Evolutionary conservation across 2,113 vertebrate genomes (phyloP).

Genomic region (Macheiramphus alcinus): DNA sequence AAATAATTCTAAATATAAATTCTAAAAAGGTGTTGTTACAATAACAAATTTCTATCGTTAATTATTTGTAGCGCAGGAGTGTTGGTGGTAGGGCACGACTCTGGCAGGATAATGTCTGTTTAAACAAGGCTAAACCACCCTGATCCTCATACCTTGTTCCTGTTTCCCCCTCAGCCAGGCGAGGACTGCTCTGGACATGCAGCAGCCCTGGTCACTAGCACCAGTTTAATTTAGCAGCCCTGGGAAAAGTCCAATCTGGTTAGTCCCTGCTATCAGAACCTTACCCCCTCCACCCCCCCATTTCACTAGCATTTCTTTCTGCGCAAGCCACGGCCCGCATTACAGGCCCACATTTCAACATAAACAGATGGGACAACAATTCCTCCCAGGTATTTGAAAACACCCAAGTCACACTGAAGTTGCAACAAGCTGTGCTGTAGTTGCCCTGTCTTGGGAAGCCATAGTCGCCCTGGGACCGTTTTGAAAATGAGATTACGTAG

Average conservation of each 20-base stretch:
- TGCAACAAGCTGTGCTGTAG: not conserved
- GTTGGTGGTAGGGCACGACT: not conserved
- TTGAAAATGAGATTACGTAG: not conserved
- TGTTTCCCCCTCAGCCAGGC: not conserved
- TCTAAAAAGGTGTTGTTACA: not conserved
- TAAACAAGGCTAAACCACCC: not conserved
- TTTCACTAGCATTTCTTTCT: not conserved
- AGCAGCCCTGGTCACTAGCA: not conserved
- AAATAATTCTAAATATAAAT: not conserved
- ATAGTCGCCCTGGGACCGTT: fast-evolving
- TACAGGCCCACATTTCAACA: not conserved
- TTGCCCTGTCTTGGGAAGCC: not conserved
- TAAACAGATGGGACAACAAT: not conserved
- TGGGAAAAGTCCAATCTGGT: not conserved
- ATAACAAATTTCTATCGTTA: not conserved
- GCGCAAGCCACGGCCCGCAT: fast-evolving
- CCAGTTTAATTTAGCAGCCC: not conserved
- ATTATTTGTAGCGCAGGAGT: not conserved
- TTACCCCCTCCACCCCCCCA: no score
- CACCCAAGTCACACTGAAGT: not conserved
- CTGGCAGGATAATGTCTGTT: not conserved
- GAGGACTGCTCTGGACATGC: not conserved
- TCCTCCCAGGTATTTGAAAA: not conserved
- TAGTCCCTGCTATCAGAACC: not conserved
- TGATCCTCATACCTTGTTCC: fast-evolving